Evolutionary conservation across 1,140 invertebrate genomes (phyloP).

Genomic region (Drosophila suzukii): DNA sequence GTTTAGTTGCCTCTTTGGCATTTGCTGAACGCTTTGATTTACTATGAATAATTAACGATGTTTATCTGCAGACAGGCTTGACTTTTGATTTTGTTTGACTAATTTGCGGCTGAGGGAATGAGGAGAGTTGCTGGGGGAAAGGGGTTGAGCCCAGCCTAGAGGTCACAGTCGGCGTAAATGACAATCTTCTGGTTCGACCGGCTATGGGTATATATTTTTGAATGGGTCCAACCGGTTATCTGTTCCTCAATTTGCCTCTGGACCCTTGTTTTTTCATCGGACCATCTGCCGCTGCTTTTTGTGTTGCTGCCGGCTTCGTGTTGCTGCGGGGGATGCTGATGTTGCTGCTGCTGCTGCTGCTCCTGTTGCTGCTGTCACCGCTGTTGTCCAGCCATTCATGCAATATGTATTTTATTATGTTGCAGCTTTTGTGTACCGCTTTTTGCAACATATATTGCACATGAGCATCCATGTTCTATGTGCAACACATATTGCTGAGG

Average conservation of each 20-base stretch:
- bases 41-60: slow-evolving; percentile 77
- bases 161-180: slow-evolving; percentile 31
- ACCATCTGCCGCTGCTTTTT: slow-evolving; percentile 26
- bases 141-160: neutral
- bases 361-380: neutral
- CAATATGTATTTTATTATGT: neutral
- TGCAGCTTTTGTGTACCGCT: neutral
- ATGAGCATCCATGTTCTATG: neutral
- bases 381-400: neutral
- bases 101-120: slow-evolving; percentile 34
- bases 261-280: neutral
- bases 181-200: slow-evolving; percentile 63
- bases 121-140: neutral
- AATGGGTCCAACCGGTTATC: slow-evolving; percentile 58
- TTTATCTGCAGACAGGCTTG: slow-evolving; percentile 49
- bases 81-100: slow-evolving; percentile 50
- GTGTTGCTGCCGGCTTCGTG: slow-evolving; percentile 9
- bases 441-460: too few relatives aligned
- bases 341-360: neutral
- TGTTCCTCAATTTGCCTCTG: slow-evolving; percentile 6
- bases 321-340: slow-evolving; percentile 7
- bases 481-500: neutral
- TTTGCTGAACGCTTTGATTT: slow-evolving; percentile 66
- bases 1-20: slow-evolving; percentile 59
- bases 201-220: slow-evolving; percentile 53